Conservation (phyloP, 2,888 invertebrate species). For the Cheilosia vernalis region DNA sequence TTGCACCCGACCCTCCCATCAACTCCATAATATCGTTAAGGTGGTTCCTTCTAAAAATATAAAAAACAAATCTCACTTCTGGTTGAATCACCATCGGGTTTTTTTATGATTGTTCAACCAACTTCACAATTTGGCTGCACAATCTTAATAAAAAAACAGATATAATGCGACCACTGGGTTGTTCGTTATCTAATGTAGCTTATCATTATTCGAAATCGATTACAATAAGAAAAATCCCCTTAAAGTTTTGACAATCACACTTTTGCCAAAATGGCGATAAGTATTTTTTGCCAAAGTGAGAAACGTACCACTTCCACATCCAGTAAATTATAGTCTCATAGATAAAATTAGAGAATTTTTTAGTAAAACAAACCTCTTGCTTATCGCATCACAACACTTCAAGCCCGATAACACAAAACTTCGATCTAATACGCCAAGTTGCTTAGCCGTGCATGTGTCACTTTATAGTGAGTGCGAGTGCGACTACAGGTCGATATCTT, state of each 20-base stretch:
- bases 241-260: neutral
- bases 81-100: no score
- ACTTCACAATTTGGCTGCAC: neutral
- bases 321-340: neutral
- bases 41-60: no score
- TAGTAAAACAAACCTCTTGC: neutral
- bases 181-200: neutral
- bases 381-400: no score
- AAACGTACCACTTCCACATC: constrained; percentile 1
- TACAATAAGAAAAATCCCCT: constrained; percentile 6
- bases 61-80: no score
- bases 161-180: neutral
- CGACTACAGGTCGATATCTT: constrained; percentile 34
- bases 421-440: neutral
- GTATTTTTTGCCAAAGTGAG: neutral
- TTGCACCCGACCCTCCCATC: no score
- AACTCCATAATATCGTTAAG: no score
- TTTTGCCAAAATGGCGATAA: neutral
- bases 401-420: neutral
- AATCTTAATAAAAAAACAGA: no score
- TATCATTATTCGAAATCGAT: neutral
- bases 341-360: neutral
- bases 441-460: constrained; percentile 6
- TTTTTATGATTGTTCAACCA: neutral
- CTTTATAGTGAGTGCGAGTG: neutral